Conservation (phyloP, 2,888 invertebrate species). For the Dicranocentrus wangi region DNA sequence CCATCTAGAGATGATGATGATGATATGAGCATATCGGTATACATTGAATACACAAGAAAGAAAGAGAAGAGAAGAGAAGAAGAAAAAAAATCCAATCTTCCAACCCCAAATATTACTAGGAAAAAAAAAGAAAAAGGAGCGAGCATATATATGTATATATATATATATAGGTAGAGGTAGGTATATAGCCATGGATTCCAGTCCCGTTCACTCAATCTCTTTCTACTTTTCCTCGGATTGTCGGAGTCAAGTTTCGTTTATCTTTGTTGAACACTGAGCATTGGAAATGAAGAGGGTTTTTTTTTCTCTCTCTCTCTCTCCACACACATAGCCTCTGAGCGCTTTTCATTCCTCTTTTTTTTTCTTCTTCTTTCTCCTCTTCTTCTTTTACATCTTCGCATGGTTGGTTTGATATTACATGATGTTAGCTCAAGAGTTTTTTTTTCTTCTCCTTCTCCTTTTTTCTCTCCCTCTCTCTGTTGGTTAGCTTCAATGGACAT, state of each 20-base stretch:
- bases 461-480: conserved; percentile 17
- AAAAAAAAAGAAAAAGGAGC: background rate
- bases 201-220: background rate
- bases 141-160: background rate
- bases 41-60: background rate
- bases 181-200: background rate
- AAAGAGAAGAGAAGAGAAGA: background rate
- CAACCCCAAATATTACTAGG: too few relatives aligned
- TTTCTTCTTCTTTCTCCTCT: background rate
- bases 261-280: conserved; percentile 25
- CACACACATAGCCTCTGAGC: too few relatives aligned
- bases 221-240: background rate
- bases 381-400: conserved; percentile 31
- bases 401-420: conserved; percentile 43
- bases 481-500: conserved; percentile 26
- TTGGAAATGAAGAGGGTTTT: conserved; percentile 37
- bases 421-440: conserved; percentile 28
- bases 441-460: conserved; percentile 2
- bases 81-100: background rate
- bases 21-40: too few relatives aligned
- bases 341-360: too few relatives aligned
- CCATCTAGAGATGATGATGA: too few relatives aligned
- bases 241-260: conserved; percentile 36
- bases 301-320: background rate
- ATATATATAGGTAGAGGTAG: background rate